phyloP scores from a whole-genome alignment of 2,797 vertebrate species.

The Sarcophilus harrisii region DNA sequence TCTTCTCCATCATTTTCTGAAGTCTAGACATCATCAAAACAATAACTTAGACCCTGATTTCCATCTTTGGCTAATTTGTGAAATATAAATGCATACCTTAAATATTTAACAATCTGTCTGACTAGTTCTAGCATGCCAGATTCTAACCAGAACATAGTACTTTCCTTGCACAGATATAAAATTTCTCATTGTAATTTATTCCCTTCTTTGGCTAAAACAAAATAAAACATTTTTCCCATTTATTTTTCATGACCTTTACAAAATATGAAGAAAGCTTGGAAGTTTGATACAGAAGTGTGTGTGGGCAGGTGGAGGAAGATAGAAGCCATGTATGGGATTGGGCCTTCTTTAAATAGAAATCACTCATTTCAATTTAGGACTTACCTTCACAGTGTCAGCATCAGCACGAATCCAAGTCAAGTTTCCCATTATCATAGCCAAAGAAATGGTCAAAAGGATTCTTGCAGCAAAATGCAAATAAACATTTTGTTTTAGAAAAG shows the following conservation, averaged over 20 bases:
- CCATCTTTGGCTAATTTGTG: neutral
- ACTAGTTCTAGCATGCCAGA: neutral
- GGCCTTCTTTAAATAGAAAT: neutral
- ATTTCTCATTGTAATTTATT: conserved; percentile 6
- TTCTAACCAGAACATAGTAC: conserved; percentile 2
- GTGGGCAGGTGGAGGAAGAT: neutral
- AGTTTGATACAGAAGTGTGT: neutral
- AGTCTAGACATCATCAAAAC: neutral
- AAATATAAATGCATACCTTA: neutral
- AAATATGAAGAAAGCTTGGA: neutral
- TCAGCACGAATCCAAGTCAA: neutral
- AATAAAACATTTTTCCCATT: neutral
- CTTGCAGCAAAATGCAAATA: neutral
- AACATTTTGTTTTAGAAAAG: neutral
- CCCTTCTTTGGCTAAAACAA: neutral
- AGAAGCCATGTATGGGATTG: neutral
- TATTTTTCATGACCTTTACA: neutral
- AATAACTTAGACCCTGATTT: neutral
- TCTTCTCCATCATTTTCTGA: neutral
- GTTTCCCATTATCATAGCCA: neutral
- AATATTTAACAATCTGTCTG: neutral
- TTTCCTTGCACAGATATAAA: neutral
- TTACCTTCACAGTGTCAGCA: neutral
- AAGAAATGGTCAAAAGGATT: neutral
- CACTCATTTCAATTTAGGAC: neutral